Evolutionary conservation across 1,140 invertebrate species (phyloP).

Genomic region (Apis florea): DNA sequence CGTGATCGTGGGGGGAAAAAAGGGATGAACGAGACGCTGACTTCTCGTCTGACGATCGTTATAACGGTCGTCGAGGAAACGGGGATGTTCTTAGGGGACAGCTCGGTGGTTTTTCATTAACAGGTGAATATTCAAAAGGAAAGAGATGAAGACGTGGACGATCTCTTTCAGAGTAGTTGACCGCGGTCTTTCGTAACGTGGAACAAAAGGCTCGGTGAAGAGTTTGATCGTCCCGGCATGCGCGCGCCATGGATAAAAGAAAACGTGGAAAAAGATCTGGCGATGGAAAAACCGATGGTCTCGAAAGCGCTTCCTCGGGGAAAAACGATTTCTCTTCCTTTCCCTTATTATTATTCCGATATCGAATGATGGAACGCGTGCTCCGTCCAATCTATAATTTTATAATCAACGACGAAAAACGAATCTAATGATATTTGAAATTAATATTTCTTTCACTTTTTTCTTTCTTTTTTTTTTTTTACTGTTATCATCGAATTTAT

Average conservation of each 20-base stretch:
- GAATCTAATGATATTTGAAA: too few species aligned
- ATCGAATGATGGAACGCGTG: too few species aligned
- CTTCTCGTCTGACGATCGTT: not conserved
- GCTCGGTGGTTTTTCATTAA: slow-evolving; percentile 52
- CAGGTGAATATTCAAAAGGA: slow-evolving; percentile 26
- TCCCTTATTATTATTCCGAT: too few species aligned
- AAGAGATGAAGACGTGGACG: slow-evolving; percentile 18
- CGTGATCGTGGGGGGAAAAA: too few species aligned
- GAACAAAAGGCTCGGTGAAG: slow-evolving; percentile 44
- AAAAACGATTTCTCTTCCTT: not conserved
- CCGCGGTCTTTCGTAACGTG: slow-evolving; percentile 38
- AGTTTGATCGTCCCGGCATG: slow-evolving; percentile 39
- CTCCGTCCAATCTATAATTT: too few species aligned
- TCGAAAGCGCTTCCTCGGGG: not conserved
- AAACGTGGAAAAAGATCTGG: not conserved
- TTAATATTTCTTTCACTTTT: too few species aligned
- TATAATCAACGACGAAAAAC: too few species aligned
- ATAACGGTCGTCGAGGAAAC: not conserved
- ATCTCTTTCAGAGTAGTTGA: slow-evolving; percentile 44
- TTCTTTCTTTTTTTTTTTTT: too few species aligned
- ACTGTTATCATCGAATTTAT: too few species aligned
- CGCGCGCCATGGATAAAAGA: not conserved
- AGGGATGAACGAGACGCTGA: too few species aligned
- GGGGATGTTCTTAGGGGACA: slow-evolving; percentile 21
- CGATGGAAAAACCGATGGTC: not conserved